Percentiles rank a stretch among this genome's conserved stretches.
Evolutionary conservation across 1,140 invertebrate genomes (phyloP).

Genomic region (Neodiprion fabricii): DNA sequence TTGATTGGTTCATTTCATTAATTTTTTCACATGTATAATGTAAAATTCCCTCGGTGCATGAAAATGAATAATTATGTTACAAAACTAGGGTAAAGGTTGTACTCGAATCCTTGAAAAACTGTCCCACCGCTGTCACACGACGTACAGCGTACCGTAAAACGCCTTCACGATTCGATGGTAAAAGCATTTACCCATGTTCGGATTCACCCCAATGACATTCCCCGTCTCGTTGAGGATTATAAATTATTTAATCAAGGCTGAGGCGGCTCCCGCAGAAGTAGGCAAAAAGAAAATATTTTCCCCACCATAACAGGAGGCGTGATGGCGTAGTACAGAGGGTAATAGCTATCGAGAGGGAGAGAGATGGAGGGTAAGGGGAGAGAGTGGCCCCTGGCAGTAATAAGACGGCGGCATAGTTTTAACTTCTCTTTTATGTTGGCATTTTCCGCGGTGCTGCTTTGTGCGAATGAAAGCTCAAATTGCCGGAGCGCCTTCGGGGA

Average conservation of each 20-base stretch:
- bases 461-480: constrained; percentile 63
- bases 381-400: constrained; percentile 60
- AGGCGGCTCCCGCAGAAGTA: constrained; percentile 25
- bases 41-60: no score
- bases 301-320: constrained; percentile 40
- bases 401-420: constrained; percentile 64
- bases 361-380: constrained; percentile 19
- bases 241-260: constrained; percentile 58
- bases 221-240: constrained; percentile 48
- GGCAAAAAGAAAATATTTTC: constrained; percentile 58
- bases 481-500: constrained; percentile 59
- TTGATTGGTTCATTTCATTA: no score
- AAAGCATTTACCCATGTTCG: neutral
- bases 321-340: constrained; percentile 15
- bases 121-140: no score
- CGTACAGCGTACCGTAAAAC: neutral
- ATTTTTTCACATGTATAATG: no score
- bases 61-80: no score
- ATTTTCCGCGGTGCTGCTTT: constrained; percentile 57
- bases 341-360: constrained; percentile 18
- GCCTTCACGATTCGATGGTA: neutral
- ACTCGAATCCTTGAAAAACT: no score
- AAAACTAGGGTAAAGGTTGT: no score
- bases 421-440: constrained; percentile 62
- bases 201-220: constrained; percentile 44